Evolutionary conservation across 1,140 invertebrate species (phyloP), one percentile per base, ranked within the genome.

Genomic region (Bombus confusus): DNA sequence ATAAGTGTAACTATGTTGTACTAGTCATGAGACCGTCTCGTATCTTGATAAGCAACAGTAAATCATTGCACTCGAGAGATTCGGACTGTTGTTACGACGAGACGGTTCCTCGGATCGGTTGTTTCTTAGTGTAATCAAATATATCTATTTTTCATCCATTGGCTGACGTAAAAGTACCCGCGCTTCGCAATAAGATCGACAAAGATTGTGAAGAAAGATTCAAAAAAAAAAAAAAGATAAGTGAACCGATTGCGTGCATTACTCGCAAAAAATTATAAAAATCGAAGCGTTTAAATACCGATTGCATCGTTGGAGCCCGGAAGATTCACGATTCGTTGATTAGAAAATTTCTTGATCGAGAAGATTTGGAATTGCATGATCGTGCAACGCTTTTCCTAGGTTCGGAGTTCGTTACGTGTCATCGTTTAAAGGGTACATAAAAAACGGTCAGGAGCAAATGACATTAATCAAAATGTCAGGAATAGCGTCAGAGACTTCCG

Each of bases 1-100:
- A 66, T 90, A 91, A 87, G 79, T 88, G 83, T 91, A 87, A 81
- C 57, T 87, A 87, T 59, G 62, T 90, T 88, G 80, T 87, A 87
- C 43, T 66, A 76, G 82, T 85, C 73, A 41, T 66, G 82, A 85
- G 75, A 39, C 34, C 47, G 88, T 78, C 80, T 62, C 52, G 34
- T 68, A 34, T 37, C 22, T 25, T 68, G 18, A 25, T 22, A 37
- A 13, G 12, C 34, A 12, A 12, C 76, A 15, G 52, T 5, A 59
- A n/a, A 9, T 34, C 43, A 1, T 52, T 22, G 37, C 22, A 25
- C 74, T 47, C 5, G 31, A 47, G 10, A 31, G 18, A 52, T 52
- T 28, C 25, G 15, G 64, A 66, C 34, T 52, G 34, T 47, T 34
- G 64, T 57, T n/a, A 41, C 28, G 10, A 43, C 47, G 74, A 15